These are phyloP conservation scores for Thunnus thynnus DNA, from an alignment of 2,113 vertebrate genomes.

Conservation along the genomic window DNA sequence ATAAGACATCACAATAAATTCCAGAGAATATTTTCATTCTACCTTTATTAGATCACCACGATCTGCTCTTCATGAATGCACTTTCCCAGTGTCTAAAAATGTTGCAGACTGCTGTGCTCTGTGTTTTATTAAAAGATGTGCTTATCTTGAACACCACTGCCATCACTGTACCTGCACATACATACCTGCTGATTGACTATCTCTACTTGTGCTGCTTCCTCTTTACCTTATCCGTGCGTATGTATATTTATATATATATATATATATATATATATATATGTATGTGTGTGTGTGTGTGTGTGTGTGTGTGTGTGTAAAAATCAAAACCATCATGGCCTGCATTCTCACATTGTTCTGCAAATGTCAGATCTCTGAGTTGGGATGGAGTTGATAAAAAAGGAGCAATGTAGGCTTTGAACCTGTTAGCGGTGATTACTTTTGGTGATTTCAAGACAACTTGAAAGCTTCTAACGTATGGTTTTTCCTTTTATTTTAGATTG, in stretches of 20 bases:
- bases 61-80: not conserved
- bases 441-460: not conserved
- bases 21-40: not conserved
- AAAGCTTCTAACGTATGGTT: not conserved
- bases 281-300: not conserved
- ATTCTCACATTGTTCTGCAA: not conserved
- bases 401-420: not conserved
- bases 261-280: not conserved
- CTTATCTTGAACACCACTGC: not conserved
- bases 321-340: not conserved
- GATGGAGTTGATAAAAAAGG: not conserved
- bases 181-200: not conserved
- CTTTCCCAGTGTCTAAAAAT: not conserved
- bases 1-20: not conserved
- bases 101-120: not conserved
- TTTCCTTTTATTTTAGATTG: not conserved
- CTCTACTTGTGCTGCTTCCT: not conserved
- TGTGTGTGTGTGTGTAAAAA: not conserved
- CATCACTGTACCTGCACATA: not conserved
- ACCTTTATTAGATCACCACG: not conserved
- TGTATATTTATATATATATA: no score
- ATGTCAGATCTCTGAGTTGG: not conserved
- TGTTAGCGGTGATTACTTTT: no score
- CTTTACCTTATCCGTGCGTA: no score
- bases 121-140: not conserved